Percentiles rank a stretch among this genome's conserved stretches.
phyloP scores from a whole-genome alignment of 2,888 invertebrate genomes.

The Tipula vernalis region DNA sequence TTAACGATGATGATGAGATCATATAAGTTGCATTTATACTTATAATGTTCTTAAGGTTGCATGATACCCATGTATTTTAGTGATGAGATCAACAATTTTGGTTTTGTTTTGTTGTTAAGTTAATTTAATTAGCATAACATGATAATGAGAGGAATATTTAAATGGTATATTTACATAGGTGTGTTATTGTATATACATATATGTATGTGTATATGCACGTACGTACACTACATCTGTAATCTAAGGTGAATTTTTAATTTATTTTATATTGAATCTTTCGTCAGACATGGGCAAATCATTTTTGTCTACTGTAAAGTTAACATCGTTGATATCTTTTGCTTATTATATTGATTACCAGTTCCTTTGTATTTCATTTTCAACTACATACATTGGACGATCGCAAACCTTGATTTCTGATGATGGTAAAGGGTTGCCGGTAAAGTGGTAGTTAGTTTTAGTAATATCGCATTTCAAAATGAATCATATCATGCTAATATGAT shows the following conservation, averaged over 20 bases:
- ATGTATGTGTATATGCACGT: not conserved
- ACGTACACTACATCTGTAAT: not conserved
- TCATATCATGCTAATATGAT: no score
- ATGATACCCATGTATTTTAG: not conserved
- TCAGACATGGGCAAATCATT: not conserved
- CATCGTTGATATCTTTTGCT: no score
- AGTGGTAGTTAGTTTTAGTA: no score
- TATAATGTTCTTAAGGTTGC: not conserved
- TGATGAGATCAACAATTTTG: not conserved
- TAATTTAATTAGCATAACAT: slow-evolving; percentile 4
- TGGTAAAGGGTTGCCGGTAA: no score
- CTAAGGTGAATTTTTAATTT: not conserved
- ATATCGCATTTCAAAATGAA: no score
- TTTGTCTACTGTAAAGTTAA: not conserved
- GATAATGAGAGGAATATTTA: not conserved
- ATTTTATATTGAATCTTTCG: not conserved
- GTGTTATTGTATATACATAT: not conserved
- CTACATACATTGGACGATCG: no score
- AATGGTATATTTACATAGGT: not conserved
- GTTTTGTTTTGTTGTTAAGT: not conserved
- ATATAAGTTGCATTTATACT: not conserved
- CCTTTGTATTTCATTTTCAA: no score
- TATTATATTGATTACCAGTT: no score
- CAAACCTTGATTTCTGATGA: no score
- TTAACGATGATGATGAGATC: not conserved